These are phyloP conservation scores for Rhodinocichla rosea DNA, from an alignment of 2,113 vertebrate species.

Conservation along the genomic window DNA sequence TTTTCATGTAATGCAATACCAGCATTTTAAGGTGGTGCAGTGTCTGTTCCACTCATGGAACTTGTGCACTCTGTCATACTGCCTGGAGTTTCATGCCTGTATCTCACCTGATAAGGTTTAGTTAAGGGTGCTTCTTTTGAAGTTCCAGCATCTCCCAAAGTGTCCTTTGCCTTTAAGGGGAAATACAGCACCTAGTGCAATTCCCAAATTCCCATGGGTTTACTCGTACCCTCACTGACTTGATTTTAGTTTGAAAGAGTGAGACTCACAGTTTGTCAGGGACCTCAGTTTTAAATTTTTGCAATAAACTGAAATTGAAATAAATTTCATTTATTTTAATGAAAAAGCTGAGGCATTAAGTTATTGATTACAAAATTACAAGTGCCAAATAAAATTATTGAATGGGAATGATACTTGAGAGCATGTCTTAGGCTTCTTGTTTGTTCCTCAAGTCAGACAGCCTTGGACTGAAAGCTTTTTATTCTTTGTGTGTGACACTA, in stretches of 20 bases:
- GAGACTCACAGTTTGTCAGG: background rate
- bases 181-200: accelerated
- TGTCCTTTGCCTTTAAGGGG: background rate
- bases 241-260: background rate
- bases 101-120: background rate
- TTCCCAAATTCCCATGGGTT: background rate
- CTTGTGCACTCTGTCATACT: background rate
- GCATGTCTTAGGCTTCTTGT: background rate
- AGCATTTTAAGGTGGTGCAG: background rate
- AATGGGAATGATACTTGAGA: background rate
- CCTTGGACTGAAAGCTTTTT: background rate
- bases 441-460: background rate
- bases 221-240: background rate
- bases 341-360: background rate
- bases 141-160: background rate
- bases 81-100: background rate
- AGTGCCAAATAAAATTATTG: background rate
- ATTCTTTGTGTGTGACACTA: background rate
- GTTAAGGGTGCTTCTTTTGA: background rate
- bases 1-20: background rate
- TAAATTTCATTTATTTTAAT: background rate
- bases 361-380: background rate
- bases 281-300: background rate
- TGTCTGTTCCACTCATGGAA: background rate
- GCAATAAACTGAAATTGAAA: background rate